Percentiles rank a stretch among this genome's conserved stretches.
phyloP scores from a whole-genome alignment of 2,797 vertebrate genomes.

The Limosa lapponica region DNA sequence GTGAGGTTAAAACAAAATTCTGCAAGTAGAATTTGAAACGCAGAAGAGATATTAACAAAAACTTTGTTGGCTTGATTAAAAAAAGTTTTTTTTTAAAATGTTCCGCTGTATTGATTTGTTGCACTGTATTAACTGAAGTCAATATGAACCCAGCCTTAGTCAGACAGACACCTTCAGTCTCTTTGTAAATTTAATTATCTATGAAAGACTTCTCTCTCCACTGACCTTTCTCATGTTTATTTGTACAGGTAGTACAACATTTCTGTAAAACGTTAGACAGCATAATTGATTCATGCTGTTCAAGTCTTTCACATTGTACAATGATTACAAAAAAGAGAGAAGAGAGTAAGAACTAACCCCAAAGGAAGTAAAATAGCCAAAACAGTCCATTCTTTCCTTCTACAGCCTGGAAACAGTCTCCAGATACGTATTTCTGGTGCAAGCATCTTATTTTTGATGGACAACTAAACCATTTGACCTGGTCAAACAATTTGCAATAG shows the following conservation, averaged over 20 bases:
- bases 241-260: neutral
- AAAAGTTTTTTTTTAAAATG: neutral
- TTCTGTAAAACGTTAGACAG: neutral
- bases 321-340: neutral
- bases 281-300: neutral
- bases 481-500: neutral
- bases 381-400: neutral
- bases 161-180: neutral
- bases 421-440: neutral
- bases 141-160: neutral
- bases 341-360: neutral
- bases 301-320: neutral
- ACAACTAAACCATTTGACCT: neutral
- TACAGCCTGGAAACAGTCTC: neutral
- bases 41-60: neutral
- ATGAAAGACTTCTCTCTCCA: neutral
- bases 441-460: neutral
- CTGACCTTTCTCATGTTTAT: neutral
- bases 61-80: neutral
- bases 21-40: neutral
- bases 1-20: neutral
- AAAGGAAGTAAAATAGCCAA: neutral
- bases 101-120: neutral
- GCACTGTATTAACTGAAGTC: neutral
- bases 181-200: neutral